phyloP scores from a whole-genome alignment of 1,140 invertebrate genomes.

The Orius laevigatus region DNA sequence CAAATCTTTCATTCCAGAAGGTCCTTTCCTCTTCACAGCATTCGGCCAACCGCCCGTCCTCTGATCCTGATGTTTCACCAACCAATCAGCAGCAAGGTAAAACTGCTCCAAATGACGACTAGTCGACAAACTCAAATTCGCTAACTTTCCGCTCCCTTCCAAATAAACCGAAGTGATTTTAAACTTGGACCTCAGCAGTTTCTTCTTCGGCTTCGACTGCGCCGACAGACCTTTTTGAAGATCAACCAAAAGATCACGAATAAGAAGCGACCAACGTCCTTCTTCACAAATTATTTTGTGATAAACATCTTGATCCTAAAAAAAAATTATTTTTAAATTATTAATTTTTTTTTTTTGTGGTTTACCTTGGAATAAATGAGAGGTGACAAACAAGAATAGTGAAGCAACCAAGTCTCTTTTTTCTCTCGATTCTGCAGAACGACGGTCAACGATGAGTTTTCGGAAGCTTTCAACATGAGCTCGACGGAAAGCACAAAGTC shows the following conservation, averaged over 20 bases:
- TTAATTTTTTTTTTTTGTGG: conserved; percentile 15
- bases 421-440: conserved; percentile 59
- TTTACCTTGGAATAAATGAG: conserved; percentile 52
- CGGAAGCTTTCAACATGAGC: conserved; percentile 39
- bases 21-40: conserved; percentile 60
- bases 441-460: conserved; percentile 53
- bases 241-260: conserved; percentile 79
- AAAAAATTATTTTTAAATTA: conserved; percentile 12
- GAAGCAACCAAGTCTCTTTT: conserved; percentile 57
- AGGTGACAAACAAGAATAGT: conserved; percentile 62
- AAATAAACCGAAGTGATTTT: conserved; percentile 45
- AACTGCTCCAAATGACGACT: conserved; percentile 78
- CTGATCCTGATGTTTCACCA: conserved; percentile 68
- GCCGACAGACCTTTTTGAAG: conserved; percentile 68
- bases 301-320: conserved; percentile 58
- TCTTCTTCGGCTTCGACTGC: conserved; percentile 44
- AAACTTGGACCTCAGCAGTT: conserved; percentile 36
- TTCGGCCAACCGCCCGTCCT: conserved; percentile 76
- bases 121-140: conserved; percentile 68
- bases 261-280: conserved; percentile 58
- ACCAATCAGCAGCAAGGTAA: conserved; percentile 84
- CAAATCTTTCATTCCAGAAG: conserved; percentile 57
- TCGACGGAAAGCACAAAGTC: conserved; percentile 66
- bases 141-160: conserved; percentile 57
- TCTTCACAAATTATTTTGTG: conserved; percentile 60